Evolutionary conservation across 2,797 vertebrate species (phyloP).

Genomic region (Muscicapa striata): DNA sequence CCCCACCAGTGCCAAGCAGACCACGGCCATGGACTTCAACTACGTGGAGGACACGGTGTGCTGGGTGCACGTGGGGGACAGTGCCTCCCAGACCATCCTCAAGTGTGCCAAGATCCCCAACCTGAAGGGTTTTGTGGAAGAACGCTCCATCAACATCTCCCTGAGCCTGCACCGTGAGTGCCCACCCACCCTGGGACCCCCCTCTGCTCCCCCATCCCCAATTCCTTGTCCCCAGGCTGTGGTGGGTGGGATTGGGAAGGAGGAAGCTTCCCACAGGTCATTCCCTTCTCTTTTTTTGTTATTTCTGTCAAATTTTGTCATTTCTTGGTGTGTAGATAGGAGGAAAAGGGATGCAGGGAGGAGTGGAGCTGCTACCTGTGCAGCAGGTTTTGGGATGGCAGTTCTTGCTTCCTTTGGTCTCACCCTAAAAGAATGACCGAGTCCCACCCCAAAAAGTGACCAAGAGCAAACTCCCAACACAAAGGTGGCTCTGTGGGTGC

Average conservation of each 20-base stretch:
- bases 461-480: background rate
- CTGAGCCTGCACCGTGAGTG: constrained; percentile 96
- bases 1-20: constrained; percentile 90
- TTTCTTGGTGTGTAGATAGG: background rate
- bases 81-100: constrained; percentile 86
- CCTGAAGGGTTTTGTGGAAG: constrained; percentile 87
- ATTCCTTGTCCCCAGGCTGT: background rate
- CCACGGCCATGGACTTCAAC: constrained; percentile 97
- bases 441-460: background rate
- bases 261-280: background rate
- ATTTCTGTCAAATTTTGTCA: background rate
- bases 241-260: background rate
- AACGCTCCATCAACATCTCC: constrained; percentile 93
- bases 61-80: constrained; percentile 95
- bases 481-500: background rate
- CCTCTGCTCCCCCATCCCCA: background rate
- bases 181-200: background rate
- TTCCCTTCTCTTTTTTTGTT: background rate
- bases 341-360: rapidly evolving
- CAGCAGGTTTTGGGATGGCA: rapidly evolving
- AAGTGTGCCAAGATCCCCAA: constrained; percentile 94
- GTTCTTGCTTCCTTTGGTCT: background rate
- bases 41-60: constrained; percentile 92
- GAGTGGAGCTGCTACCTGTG: rapidly evolving
- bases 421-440: background rate